Evolutionary conservation across 2,113 vertebrate genomes (phyloP).

Genomic region (Coptodon bakossiorum): DNA sequence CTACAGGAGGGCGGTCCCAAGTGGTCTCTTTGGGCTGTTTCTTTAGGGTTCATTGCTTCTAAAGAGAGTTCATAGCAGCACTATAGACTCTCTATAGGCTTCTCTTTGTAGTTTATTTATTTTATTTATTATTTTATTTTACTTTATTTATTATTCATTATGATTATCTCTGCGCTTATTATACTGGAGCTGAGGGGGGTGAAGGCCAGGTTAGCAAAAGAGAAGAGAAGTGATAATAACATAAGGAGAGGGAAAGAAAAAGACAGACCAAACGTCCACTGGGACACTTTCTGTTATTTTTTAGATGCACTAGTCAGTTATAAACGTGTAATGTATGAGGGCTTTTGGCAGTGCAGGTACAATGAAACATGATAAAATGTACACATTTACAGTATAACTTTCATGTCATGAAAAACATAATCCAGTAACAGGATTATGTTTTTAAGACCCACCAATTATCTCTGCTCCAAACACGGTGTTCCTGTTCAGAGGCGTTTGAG

Average conservation of each 20-base stretch:
- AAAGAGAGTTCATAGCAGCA: not conserved
- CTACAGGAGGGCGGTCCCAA: not conserved
- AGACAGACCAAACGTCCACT: not conserved
- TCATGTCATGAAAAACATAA: constrained; percentile 35
- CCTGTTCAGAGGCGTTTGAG: constrained; percentile 6
- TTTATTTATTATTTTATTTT: not conserved
- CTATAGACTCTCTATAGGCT: not conserved
- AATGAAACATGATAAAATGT: not conserved
- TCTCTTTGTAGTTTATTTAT: not conserved
- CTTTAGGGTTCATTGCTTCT: not conserved
- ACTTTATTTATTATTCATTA: not conserved
- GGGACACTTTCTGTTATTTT: not conserved
- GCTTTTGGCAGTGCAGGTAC: not conserved
- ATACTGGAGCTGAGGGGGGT: not conserved
- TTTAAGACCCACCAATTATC: constrained; percentile 48
- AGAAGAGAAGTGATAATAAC: not conserved
- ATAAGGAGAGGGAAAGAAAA: not conserved
- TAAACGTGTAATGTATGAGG: not conserved
- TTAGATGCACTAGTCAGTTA: not conserved
- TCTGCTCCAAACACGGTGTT: not conserved
- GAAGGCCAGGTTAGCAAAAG: not conserved
- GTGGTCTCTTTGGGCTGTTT: not conserved
- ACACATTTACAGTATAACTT: not conserved
- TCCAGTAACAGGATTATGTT: constrained; percentile 25
- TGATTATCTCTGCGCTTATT: not conserved